Conservation (phyloP, 2,888 invertebrate species). For the Idaea aversata region DNA sequence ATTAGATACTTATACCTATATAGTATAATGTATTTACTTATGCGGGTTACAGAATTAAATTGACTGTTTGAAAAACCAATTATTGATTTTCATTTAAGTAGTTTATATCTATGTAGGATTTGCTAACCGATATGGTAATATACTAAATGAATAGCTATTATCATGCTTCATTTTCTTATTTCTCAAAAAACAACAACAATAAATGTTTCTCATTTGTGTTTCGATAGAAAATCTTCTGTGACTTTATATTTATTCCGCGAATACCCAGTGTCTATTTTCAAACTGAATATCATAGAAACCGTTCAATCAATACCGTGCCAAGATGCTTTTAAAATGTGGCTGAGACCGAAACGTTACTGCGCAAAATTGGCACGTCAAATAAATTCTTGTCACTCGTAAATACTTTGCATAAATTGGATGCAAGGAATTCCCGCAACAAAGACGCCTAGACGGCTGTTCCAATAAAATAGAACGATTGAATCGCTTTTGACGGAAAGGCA, state of each 20-base stretch:
- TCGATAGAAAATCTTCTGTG: slow-evolving; percentile 18
- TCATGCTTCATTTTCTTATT: slow-evolving; percentile 20
- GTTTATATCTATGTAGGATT: too few relatives aligned
- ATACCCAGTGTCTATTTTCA: slow-evolving; percentile 26
- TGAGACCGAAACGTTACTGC: slow-evolving; percentile 42
- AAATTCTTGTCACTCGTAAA: slow-evolving; percentile 74
- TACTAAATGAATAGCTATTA: background rate
- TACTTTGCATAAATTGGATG: slow-evolving; percentile 75
- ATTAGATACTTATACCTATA: background rate
- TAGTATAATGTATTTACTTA: background rate
- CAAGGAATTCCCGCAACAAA: slow-evolving; percentile 70
- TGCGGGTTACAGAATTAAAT: too few relatives aligned
- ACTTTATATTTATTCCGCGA: slow-evolving; percentile 24
- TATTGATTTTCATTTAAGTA: too few relatives aligned
- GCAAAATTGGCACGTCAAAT: slow-evolving; percentile 70
- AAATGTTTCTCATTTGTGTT: slow-evolving; percentile 17
- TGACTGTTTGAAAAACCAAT: too few relatives aligned
- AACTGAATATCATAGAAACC: slow-evolving; percentile 43
- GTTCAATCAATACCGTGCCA: slow-evolving; percentile 47
- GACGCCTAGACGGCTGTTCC: slow-evolving; percentile 62
- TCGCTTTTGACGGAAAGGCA: slow-evolving; percentile 66
- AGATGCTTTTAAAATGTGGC: slow-evolving; percentile 50
- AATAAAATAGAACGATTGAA: slow-evolving; percentile 71
- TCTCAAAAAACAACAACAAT: slow-evolving; percentile 9
- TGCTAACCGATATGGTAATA: too few relatives aligned